Evolutionary conservation across 2,113 vertebrate genomes (phyloP).

Genomic region (Cnemophilus loriae): DNA sequence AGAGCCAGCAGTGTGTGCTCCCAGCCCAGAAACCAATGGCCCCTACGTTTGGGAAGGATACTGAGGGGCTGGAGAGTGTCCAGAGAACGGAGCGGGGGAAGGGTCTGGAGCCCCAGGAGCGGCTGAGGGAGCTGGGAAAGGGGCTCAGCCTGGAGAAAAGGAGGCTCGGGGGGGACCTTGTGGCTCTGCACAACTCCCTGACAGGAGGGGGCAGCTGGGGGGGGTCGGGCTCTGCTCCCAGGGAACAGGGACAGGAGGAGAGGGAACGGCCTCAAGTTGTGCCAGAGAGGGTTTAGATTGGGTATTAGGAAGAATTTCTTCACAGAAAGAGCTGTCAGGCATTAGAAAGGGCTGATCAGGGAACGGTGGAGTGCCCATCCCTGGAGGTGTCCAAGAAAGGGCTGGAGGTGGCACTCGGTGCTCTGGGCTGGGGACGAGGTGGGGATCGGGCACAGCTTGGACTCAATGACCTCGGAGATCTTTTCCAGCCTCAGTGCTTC

Average conservation of each 20-base stretch:
- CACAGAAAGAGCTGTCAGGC: background rate
- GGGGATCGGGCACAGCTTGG: background rate
- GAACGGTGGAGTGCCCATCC: too few species aligned
- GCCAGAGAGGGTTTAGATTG: accelerated
- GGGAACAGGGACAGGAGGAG: background rate
- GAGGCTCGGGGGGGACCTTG: background rate
- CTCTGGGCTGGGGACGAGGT: background rate
- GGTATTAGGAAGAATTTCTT: background rate
- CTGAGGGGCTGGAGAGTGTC: background rate
- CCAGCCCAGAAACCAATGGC: background rate
- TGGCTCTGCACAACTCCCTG: background rate
- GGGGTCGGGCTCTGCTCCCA: background rate
- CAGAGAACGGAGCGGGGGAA: background rate
- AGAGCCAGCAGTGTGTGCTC: background rate
- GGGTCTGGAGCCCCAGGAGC: accelerated
- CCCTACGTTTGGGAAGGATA: background rate
- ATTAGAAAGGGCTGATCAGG: too few species aligned
- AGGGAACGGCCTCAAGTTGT: accelerated
- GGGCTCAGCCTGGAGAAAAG: background rate
- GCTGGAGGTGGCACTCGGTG: accelerated
- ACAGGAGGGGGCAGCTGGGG: background rate
- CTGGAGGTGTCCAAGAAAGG: background rate
- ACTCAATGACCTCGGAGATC: background rate
- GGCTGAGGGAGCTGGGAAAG: background rate
- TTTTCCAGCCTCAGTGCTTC: accelerated